Evolutionary conservation across 2,113 vertebrate species (phyloP).

Genomic region (Rhinoptilus africanus): DNA sequence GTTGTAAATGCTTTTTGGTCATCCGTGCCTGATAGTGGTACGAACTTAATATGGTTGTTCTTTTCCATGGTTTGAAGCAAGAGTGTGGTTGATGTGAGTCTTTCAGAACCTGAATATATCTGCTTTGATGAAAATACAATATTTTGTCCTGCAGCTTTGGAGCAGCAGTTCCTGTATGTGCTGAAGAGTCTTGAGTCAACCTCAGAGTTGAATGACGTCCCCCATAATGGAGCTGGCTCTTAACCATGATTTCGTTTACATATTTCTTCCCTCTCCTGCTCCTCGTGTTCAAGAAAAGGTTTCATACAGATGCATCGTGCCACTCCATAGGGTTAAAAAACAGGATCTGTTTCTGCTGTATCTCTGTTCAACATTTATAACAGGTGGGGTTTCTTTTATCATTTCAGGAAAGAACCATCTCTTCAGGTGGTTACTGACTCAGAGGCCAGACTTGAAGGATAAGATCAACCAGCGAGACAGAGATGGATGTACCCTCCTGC

Average conservation of each 20-base stretch:
- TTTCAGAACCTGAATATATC: not conserved
- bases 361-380: not conserved
- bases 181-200: not conserved
- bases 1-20: not conserved
- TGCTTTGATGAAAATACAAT: not conserved
- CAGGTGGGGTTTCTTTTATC: not conserved
- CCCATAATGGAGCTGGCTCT: not conserved
- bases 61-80: not conserved
- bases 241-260: not conserved
- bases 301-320: not conserved
- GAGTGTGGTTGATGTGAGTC: not conserved
- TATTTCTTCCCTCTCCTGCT: not conserved
- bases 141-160: not conserved
- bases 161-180: not conserved
- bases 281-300: not conserved
- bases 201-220: not conserved
- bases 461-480: conserved; percentile 74
- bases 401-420: conserved; percentile 72
- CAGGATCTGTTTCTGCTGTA: not conserved
- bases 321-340: rapidly evolving
- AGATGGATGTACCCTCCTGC: conserved; percentile 72
- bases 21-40: not conserved
- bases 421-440: conserved; percentile 70
- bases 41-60: not conserved
- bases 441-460: conserved; percentile 65